Evolutionary conservation across 1,140 invertebrate genomes (phyloP).

Genomic region (Bombus consobrinus): DNA sequence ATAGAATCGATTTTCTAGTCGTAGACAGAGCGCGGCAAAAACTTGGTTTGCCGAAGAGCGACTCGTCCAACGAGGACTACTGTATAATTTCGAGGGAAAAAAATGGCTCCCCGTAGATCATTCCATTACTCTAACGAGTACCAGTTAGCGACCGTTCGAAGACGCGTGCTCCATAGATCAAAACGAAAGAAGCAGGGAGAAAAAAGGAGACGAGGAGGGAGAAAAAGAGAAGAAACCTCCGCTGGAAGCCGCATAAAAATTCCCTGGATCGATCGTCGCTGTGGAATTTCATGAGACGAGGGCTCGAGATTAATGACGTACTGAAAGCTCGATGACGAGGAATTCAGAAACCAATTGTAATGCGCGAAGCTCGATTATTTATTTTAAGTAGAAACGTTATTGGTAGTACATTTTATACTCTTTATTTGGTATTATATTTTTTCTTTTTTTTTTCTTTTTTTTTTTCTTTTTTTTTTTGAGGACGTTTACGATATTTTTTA

Average conservation of each 20-base stretch:
- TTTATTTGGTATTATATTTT: not conserved
- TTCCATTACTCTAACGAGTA: slow-evolving; percentile 36
- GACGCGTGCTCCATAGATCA: slow-evolving; percentile 16
- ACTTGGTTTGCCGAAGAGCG: slow-evolving; percentile 7
- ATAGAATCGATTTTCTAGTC: slow-evolving; percentile 21
- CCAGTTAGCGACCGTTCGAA: slow-evolving; percentile 12
- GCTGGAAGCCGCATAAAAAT: slow-evolving; percentile 23
- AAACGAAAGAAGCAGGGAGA: not conserved
- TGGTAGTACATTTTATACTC: not conserved
- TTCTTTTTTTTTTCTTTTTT: rapidly evolving
- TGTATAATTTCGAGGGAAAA: slow-evolving; percentile 38
- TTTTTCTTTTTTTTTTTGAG: not conserved
- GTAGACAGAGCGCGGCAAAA: slow-evolving; percentile 1
- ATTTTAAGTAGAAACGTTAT: not conserved
- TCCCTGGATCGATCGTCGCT: not conserved
- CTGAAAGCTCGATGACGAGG: not conserved
- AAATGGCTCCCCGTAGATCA: slow-evolving; percentile 26
- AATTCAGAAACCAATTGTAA: not conserved
- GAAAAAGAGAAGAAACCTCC: not conserved
- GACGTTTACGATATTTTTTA: not conserved
- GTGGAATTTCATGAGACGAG: slow-evolving; percentile 7
- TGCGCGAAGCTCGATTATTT: not conserved
- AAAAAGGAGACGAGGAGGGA: not conserved
- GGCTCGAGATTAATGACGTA: not conserved
- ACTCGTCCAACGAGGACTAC: slow-evolving; percentile 2